These are phyloP conservation scores for Coracias cyanogaster DNA, from an alignment of 2,797 vertebrate species.

Conservation along the genomic window DNA sequence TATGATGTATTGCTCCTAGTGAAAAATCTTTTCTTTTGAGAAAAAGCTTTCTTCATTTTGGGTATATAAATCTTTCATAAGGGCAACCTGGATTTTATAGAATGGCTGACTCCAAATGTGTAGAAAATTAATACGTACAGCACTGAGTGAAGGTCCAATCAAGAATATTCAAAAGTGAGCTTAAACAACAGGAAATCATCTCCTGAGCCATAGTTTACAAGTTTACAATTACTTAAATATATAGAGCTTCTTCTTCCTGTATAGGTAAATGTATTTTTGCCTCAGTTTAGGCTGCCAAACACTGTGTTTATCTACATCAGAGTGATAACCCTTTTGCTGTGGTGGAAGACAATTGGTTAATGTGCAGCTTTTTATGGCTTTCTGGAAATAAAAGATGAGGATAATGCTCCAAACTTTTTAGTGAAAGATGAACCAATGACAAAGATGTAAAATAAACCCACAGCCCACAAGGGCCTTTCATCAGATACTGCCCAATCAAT, in stretches of 20 bases:
- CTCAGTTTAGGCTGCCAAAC: background rate
- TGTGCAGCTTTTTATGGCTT: background rate
- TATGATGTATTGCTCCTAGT: background rate
- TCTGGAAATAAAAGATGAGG: background rate
- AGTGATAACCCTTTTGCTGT: background rate
- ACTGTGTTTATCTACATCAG: background rate
- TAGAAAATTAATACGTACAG: background rate
- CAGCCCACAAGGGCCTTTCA: background rate
- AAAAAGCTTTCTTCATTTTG: background rate
- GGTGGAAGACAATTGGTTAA: background rate
- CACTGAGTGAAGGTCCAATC: background rate
- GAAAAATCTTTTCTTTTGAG: background rate
- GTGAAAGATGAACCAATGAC: constrained; percentile 44
- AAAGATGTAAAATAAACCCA: constrained; percentile 25
- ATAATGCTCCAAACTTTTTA: background rate
- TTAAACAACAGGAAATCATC: background rate
- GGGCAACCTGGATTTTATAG: background rate
- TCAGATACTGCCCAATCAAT: constrained; percentile 38
- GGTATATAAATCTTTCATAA: background rate
- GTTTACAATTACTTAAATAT: background rate
- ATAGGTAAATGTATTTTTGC: background rate
- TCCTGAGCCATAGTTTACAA: background rate
- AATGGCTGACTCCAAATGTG: background rate
- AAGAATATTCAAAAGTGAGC: background rate
- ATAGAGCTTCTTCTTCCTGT: background rate